Evolutionary conservation across 2,797 vertebrate genomes (phyloP).

Genomic region (Enteromius mattozi): DNA sequence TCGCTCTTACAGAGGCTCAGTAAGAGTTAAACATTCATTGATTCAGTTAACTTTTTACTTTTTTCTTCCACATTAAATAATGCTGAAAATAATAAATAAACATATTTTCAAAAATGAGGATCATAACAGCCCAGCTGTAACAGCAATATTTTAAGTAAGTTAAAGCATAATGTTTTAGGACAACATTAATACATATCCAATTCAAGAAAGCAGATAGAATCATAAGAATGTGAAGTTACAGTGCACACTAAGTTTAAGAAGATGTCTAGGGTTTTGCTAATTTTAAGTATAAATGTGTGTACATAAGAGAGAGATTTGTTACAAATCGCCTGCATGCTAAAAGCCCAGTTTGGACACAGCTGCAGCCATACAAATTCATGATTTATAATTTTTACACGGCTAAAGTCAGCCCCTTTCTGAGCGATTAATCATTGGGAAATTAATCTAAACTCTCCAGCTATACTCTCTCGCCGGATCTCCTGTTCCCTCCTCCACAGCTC

Average conservation of each 20-base stretch:
- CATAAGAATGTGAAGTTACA: background rate
- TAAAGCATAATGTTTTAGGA: background rate
- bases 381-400: conserved; percentile 81
- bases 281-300: conserved; percentile 57
- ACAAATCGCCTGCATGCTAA: conserved; percentile 76
- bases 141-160: background rate
- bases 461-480: conserved; percentile 71
- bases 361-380: conserved; percentile 74
- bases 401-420: conserved; percentile 76
- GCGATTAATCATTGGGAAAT: conserved; percentile 83
- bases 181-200: background rate
- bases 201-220: background rate
- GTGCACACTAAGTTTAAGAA: background rate
- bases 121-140: background rate
- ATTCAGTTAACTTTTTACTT: background rate
- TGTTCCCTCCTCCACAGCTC: conserved; percentile 60
- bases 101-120: background rate
- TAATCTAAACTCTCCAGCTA: conserved; percentile 79
- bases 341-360: conserved; percentile 78
- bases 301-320: conserved; percentile 69
- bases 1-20: background rate
- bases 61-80: background rate
- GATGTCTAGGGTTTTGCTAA: background rate
- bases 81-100: background rate
- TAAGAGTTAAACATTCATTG: background rate